Evolutionary conservation across 2,113 vertebrate species (phyloP), one percentile per base, ranked within the genome.

Genomic region (Sapayoa aenigma): DNA sequence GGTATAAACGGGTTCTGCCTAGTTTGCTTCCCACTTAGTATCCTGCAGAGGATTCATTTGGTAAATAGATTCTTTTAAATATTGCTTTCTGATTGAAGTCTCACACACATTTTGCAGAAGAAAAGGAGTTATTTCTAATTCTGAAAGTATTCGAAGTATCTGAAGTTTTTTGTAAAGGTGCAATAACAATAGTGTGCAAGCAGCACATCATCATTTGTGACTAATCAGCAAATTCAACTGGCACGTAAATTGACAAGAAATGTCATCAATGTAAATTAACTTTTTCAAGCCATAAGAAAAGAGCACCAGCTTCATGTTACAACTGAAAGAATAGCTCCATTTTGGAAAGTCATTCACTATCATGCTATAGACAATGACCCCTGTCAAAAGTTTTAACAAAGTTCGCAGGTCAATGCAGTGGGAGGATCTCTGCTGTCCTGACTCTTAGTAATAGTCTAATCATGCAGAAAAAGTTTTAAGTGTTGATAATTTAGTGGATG

Each of bases 341-440:
- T 97, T 91, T 96, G 97, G 96, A 93, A 92, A 97, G 96, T 96
- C 95, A 91, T 97, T 97, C 50, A 72, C 93, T 96, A 94, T 82
- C 35, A 89, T 92, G 91, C 96, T 96, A 84, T 83, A 96, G 97
- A 98, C 94, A 98, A 98, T 97, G 98, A 98, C 97, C 97, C 97
- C 98, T 98, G 98, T 98, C 98, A 98, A 96, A 98, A 98, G 98
- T 97, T 98, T 97, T 96, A 95, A 94, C 94, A 95, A 94, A 97
- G 98, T 98, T 97, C 97, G 94, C 93, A 97, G 96, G 98, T 98
- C 98, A 98, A 98, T 98, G 97, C 88, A 96, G 97, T 97, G 93
- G 97, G 98, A 96, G 93, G 98, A 96, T 96, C 97, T 96, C 84
- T 92, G 90, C 93, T 96, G 94, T 96, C 68, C 93, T 93, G 90